These are phyloP conservation scores for Drosophila rhopaloa DNA, from an alignment of 1,140 invertebrate genomes.

Conservation along the genomic window DNA sequence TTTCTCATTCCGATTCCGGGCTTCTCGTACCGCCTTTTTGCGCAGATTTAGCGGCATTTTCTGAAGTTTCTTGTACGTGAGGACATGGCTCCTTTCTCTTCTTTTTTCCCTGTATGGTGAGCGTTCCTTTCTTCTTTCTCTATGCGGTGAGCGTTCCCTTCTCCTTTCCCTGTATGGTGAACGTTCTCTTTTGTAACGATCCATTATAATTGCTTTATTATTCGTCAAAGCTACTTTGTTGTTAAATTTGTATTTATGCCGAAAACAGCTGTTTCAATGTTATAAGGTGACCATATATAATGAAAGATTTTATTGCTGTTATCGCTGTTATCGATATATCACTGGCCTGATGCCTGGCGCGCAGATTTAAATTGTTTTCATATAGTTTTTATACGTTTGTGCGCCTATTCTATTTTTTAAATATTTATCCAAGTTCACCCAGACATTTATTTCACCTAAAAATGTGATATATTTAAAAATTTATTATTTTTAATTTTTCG, in stretches of 20 bases:
- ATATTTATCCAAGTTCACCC: background rate
- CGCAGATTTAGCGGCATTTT: constrained; percentile 57
- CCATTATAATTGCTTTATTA: background rate
- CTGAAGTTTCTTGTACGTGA: constrained; percentile 36
- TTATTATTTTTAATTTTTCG: constrained; percentile 2
- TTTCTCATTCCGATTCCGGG: constrained; percentile 43
- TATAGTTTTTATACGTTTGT: too few species aligned
- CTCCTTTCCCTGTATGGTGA: background rate
- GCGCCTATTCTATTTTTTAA: too few species aligned
- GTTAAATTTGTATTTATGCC: background rate
- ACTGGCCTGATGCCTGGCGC: background rate
- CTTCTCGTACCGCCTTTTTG: constrained; percentile 59
- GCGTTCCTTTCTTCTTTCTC: background rate
- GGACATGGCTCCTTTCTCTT: background rate
- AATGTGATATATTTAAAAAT: background rate
- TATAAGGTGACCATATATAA: background rate
- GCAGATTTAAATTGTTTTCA: background rate
- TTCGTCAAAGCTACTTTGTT: background rate
- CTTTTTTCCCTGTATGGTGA: background rate
- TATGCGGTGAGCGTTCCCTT: background rate
- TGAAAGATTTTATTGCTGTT: background rate
- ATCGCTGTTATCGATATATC: background rate
- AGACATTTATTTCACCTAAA: background rate
- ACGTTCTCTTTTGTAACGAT: background rate
- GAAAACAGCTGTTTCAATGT: background rate